phyloP scores from a whole-genome alignment of 1,140 invertebrate species.

The Drosophila tristis region DNA sequence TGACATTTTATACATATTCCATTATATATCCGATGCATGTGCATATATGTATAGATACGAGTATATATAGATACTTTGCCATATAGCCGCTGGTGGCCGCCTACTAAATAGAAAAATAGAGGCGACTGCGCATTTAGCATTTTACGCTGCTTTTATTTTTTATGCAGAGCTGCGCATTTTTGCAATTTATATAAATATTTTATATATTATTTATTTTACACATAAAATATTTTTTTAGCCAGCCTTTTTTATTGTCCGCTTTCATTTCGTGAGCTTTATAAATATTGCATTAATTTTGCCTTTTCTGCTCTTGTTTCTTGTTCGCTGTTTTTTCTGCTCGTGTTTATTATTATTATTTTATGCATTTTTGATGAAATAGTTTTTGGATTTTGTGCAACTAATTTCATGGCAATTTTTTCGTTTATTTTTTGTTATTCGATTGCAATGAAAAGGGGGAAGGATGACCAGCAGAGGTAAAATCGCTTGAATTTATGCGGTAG shows the following conservation, averaged over 20 bases:
- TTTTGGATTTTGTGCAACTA: constrained; percentile 73
- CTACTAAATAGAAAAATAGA: constrained; percentile 74
- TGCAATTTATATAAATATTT: constrained; percentile 83
- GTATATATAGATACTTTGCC: constrained; percentile 22
- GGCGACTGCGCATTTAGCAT: constrained; percentile 74
- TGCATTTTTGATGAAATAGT: constrained; percentile 80
- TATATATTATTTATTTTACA: constrained; percentile 81
- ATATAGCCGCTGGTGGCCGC: constrained; percentile 12
- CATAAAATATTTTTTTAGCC: constrained; percentile 58
- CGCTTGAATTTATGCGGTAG: constrained; percentile 55
- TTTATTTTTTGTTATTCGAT: constrained; percentile 26
- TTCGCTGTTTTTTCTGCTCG: constrained; percentile 22
- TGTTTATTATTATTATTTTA: constrained; percentile 64
- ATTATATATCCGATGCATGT: constrained; percentile 49
- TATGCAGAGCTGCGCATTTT: constrained; percentile 65
- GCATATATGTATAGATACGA: constrained; percentile 36
- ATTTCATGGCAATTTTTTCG: constrained; percentile 55
- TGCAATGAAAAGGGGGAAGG: background rate
- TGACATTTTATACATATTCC: constrained; percentile 71
- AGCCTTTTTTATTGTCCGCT: constrained; percentile 25
- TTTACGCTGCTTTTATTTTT: constrained; percentile 63
- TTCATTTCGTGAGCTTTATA: constrained; percentile 67
- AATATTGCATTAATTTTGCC: constrained; percentile 78
- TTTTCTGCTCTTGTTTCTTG: constrained; percentile 51
- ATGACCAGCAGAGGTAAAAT: constrained; percentile 12